Evolutionary conservation across 2,888 invertebrate species (phyloP).

Genomic region (Habroteleia sp.): DNA sequence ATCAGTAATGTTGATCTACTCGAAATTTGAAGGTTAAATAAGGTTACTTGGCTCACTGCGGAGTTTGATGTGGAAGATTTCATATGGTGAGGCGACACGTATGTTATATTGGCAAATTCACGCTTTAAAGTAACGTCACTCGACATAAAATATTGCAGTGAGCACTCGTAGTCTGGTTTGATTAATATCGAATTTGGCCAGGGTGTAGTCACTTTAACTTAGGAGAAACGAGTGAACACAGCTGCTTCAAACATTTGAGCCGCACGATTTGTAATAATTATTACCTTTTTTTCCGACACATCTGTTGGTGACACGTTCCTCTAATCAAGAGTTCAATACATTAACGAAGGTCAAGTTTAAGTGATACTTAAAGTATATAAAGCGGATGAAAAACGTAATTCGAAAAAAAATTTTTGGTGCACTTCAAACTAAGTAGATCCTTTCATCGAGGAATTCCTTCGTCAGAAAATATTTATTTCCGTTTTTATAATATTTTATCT

Average conservation of each 20-base stretch:
- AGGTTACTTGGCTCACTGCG: constrained; percentile 10
- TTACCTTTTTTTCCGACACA: constrained; percentile 8
- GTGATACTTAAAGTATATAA: constrained; percentile 1
- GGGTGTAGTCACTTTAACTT: constrained; percentile 4
- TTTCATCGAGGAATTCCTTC: constrained; percentile 18
- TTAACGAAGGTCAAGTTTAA: constrained; percentile 32
- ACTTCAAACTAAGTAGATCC: constrained; percentile 23
- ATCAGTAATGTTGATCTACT: constrained; percentile 4
- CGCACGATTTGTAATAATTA: constrained; percentile 23
- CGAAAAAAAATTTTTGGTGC: constrained; percentile 11
- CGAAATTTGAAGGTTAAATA: constrained; percentile 12
- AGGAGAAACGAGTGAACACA: constrained; percentile 1
- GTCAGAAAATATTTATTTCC: constrained; percentile 26
- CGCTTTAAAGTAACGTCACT: constrained; percentile 2
- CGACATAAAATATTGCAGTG: constrained; percentile 26
- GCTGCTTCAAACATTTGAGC: background rate
- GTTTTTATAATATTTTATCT: constrained; percentile 20
- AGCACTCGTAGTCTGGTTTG: constrained; percentile 20
- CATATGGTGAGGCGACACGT: constrained; percentile 1
- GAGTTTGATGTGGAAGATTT: constrained; percentile 18
- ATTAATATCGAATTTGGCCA: constrained; percentile 21
- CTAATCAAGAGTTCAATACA: too few species aligned
- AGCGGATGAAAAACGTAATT: constrained; percentile 14
- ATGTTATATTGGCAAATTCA: constrained; percentile 17
- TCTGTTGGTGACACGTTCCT: constrained; percentile 21